Evolutionary conservation across 2,113 vertebrate genomes (phyloP).

Genomic region (Balaeniceps rex): DNA sequence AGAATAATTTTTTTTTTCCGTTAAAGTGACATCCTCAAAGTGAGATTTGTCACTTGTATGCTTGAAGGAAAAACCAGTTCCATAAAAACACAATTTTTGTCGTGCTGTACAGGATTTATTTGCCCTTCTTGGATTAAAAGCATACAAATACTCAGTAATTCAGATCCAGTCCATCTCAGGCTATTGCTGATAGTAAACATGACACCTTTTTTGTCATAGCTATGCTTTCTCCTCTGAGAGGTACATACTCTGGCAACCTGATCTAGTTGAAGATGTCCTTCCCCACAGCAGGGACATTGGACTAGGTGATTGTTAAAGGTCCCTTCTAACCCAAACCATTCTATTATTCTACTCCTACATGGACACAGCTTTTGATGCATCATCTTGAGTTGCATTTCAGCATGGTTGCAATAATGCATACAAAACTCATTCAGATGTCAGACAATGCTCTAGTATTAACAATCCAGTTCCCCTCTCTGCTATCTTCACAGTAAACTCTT

Average conservation of each 20-base stretch:
- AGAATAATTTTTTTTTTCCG: background rate
- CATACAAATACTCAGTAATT: background rate
- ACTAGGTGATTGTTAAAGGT: background rate
- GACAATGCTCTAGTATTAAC: background rate
- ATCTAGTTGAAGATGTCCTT: background rate
- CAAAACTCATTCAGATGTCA: background rate
- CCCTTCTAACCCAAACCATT: background rate
- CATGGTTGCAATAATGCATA: background rate
- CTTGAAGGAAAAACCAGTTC: background rate
- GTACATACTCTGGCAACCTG: background rate
- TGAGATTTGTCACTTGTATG: background rate
- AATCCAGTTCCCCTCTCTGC: background rate
- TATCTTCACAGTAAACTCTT: background rate
- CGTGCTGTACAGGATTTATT: background rate
- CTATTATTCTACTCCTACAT: background rate
- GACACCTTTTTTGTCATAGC: background rate
- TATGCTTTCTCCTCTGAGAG: background rate
- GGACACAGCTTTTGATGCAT: background rate
- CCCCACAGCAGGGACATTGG: background rate
- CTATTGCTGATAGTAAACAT: background rate
- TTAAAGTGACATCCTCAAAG: background rate
- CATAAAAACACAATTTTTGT: background rate
- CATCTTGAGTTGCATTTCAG: background rate
- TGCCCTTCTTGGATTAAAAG: background rate
- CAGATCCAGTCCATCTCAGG: background rate